Base-by-base conservation (phyloP, 2,797 vertebrate species). In the Amphiprion clarkii region DNA sequence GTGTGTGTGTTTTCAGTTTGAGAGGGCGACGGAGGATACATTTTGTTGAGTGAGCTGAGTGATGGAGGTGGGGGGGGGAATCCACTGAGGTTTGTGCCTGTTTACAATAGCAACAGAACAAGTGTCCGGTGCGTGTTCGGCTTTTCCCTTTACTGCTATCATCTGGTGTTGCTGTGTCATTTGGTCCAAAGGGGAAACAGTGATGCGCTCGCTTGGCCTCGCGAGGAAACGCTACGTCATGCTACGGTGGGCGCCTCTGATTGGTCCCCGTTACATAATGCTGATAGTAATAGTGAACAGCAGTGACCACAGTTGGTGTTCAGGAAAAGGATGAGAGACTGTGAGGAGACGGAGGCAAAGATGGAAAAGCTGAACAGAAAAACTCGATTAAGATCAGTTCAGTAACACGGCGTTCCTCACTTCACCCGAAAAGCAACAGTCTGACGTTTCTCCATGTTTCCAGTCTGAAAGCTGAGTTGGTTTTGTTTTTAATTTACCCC, bases 141-240 rank as follows among this genome's bases (percentile, higher is more conserved):
- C 14, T n/a, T 49, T 75, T 55, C 44, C 48, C 25, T 76, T 75
- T 48, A 64, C 53, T 54, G 40, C 74, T 69, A 33, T 88, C 73
- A 87, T 88, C 78, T 89, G 83, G 75, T 54, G 49, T 19, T 76
- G 80, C 60, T 78, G 75, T 79, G 87, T 84, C 77, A 75, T 57
- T 81, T 58, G 70, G 62, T 76, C 67, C 69, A 19, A 48, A 39
- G 67, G 70, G 78, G 84, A 91, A 88, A 89, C 64, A 58, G 71
- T 86, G 84, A 88, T 80, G 83, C 48, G 16, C 46, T 88, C 27
- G 64, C 76, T 87, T 83, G 81, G 85, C 80, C 62, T 65, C 33
- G 13, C 40, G 23, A 44, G 54, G n/a, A 67, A 36, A 58, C 5
- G 49, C 67, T 80, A 80, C 73, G 53, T 82, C 80, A 83, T 80